Conservation (phyloP, 2,888 invertebrate species). For the Cataglyphis livida region DNA sequence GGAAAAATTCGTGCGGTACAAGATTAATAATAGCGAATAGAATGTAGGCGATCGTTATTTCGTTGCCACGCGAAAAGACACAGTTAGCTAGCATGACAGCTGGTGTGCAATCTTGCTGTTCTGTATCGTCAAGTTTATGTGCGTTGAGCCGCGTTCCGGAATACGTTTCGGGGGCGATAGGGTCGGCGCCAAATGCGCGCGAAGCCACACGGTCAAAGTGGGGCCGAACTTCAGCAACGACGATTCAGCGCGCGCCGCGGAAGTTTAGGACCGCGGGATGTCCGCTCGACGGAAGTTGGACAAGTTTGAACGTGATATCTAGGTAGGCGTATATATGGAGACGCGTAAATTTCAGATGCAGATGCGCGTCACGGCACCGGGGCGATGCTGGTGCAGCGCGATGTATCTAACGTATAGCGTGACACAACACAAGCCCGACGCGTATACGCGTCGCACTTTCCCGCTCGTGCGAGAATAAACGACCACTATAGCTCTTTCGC, state of each 20-base stretch:
- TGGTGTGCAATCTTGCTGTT: constrained; percentile 29
- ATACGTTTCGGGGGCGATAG: constrained; percentile 58
- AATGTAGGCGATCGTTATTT: constrained; percentile 6
- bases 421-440: constrained; percentile 6
- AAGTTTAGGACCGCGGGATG: constrained; percentile 61
- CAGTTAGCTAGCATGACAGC: background rate
- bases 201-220: constrained; percentile 69
- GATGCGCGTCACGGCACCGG: constrained; percentile 22
- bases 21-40: background rate
- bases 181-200: constrained; percentile 65
- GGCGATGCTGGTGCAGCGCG: background rate
- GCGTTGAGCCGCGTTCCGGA: constrained; percentile 62
- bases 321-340: constrained; percentile 45
- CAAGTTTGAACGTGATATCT: constrained; percentile 67
- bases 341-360: constrained; percentile 61
- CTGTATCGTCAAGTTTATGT: constrained; percentile 56
- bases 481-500: constrained; percentile 27
- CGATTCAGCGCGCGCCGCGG: constrained; percentile 29
- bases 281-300: constrained; percentile 57
- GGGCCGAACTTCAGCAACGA: constrained; percentile 60
- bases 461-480: constrained; percentile 21
- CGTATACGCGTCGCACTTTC: background rate
- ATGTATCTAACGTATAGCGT: background rate
- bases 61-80: background rate
- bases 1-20: background rate